These are phyloP conservation scores for Tragelaphus buxtoni DNA, from an alignment of 2,113 vertebrate genomes.

Conservation along the genomic window DNA sequence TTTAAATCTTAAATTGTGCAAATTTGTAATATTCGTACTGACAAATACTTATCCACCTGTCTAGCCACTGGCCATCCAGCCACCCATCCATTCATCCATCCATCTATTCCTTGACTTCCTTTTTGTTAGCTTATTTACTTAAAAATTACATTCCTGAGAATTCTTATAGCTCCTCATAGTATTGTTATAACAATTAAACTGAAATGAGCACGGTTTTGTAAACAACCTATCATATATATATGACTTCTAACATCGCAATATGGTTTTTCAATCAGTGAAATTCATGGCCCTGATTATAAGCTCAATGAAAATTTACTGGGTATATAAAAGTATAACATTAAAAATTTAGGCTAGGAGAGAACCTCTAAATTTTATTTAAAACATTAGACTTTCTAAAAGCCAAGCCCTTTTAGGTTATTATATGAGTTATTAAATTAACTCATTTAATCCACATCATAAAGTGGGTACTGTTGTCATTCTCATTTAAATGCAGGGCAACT, in stretches of 20 bases:
- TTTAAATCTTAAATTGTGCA: not conserved
- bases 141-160: not conserved
- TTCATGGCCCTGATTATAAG: not conserved
- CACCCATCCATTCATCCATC: not conserved
- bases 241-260: not conserved
- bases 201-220: not conserved
- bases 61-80: not conserved
- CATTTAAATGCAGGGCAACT: not conserved
- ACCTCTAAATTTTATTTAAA: not conserved
- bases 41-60: not conserved
- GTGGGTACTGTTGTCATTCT: not conserved
- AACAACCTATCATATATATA: not conserved
- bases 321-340: not conserved
- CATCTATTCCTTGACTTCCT: not conserved
- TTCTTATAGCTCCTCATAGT: not conserved
- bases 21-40: not conserved
- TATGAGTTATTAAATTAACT: not conserved
- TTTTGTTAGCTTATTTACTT: not conserved
- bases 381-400: not conserved
- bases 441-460: not conserved
- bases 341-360: not conserved
- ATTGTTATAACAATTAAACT: not conserved
- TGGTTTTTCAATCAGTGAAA: not conserved
- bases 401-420: not conserved
- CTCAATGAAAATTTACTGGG: not conserved